phyloP scores from a whole-genome alignment of 2,113 vertebrate species.

The Pipa parva region DNA sequence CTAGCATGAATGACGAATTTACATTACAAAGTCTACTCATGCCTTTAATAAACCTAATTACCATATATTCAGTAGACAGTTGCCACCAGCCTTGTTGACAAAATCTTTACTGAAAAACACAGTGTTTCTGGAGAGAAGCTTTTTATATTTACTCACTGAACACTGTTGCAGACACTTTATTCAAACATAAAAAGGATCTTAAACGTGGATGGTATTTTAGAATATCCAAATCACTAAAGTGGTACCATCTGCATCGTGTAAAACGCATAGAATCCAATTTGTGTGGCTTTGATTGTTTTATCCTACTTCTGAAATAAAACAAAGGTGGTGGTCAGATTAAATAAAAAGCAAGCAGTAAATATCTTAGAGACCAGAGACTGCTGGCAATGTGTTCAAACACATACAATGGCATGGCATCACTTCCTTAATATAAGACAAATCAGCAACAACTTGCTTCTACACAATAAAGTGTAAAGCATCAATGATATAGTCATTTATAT shows the following conservation, averaged over 20 bases:
- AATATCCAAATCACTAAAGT: background rate
- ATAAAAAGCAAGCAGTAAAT: too few relatives aligned
- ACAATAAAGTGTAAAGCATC: too few relatives aligned
- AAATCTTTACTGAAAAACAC: background rate
- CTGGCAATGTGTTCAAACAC: too few relatives aligned
- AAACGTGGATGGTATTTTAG: conserved; percentile 12
- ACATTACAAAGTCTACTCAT: background rate
- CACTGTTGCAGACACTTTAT: conserved; percentile 6
- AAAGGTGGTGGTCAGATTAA: too few relatives aligned
- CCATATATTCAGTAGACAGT: background rate
- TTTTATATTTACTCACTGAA: conserved; percentile 2
- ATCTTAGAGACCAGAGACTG: too few relatives aligned
- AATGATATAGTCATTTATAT: too few relatives aligned
- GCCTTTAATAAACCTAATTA: background rate
- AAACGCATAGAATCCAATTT: background rate
- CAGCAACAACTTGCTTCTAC: too few relatives aligned
- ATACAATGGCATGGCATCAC: too few relatives aligned
- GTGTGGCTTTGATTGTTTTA: background rate
- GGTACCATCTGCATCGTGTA: conserved; percentile 1
- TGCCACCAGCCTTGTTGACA: background rate
- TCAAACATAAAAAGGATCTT: background rate
- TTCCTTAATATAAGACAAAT: too few relatives aligned
- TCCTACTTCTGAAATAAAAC: too few relatives aligned
- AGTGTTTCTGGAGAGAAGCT: background rate
- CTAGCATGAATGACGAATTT: background rate